Conservation (phyloP, 2,888 invertebrate species). For the Dicranocentrus wangi region DNA sequence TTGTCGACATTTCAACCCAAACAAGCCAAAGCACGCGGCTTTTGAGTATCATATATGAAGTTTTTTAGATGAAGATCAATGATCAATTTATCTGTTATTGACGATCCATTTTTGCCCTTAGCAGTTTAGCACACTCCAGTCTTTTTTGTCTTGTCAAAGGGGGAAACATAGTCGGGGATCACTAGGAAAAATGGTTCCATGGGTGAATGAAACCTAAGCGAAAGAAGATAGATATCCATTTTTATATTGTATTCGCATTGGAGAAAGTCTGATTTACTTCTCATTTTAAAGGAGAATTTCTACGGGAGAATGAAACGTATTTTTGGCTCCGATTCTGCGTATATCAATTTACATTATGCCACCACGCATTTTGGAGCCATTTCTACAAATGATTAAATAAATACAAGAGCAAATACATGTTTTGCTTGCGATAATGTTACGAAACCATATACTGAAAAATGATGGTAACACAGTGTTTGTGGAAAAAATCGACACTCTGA, state of each 20-base stretch:
- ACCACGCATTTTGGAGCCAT: neutral
- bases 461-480: no score
- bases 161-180: constrained; percentile 10
- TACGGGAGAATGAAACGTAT: no score
- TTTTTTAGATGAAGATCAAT: constrained; percentile 54
- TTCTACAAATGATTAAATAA: constrained; percentile 32
- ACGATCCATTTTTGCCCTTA: constrained; percentile 32
- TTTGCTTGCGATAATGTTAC: no score
- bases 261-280: neutral
- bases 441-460: no score
- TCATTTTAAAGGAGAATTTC: neutral
- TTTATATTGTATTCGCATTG: neutral
- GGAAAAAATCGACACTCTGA: no score
- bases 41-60: constrained; percentile 3
- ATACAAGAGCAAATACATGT: neutral
- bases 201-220: constrained; percentile 1
- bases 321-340: no score
- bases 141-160: constrained; percentile 30
- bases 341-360: no score
- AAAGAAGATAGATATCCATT: neutral
- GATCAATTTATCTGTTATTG: constrained; percentile 52
- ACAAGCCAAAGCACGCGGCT: neutral
- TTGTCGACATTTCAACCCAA: constrained; percentile 3
- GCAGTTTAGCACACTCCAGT: neutral
- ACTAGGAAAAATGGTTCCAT: neutral